A percentile compares a stretch with the other conserved stretches of the same genome.
These are phyloP conservation scores for Procavia capensis DNA, from an alignment of 2,113 vertebrate species.

Conservation along the genomic window DNA sequence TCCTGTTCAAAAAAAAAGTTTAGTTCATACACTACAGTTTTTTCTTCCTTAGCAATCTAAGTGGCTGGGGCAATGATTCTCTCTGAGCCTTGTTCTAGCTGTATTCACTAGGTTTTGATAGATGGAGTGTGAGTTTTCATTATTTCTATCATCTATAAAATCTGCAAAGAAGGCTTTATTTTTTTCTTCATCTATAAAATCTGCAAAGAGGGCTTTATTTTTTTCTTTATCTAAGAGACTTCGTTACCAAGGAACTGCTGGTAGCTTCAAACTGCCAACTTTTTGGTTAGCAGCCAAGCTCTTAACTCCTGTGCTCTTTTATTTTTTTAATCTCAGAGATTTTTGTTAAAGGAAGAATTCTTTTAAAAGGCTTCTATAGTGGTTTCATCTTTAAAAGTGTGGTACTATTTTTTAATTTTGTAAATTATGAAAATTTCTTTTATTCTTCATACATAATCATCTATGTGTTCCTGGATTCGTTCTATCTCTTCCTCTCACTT, in stretches of 20 bases:
- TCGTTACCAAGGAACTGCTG: background rate
- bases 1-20: background rate
- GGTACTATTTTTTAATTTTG: background rate
- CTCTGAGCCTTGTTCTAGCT: background rate
- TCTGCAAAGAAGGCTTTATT: background rate
- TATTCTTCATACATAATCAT: background rate
- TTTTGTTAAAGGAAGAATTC: background rate
- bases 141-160: background rate
- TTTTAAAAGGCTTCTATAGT: background rate
- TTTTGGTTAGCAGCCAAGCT: too few species aligned
- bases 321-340: background rate
- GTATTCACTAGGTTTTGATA: background rate
- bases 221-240: background rate
- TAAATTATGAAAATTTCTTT: background rate
- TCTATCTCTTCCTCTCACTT: background rate
- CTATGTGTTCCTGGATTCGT: background rate
- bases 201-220: background rate
- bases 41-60: background rate
- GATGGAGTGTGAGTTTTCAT: background rate
- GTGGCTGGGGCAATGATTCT: background rate
- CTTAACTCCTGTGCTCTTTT: too few species aligned
- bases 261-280: too few species aligned
- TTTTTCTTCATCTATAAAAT: background rate
- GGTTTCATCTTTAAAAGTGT: background rate
- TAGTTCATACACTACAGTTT: background rate